These are phyloP conservation scores for Melanostigma gelatinosum DNA, from an alignment of 2,113 vertebrate species.

Conservation along the genomic window DNA sequence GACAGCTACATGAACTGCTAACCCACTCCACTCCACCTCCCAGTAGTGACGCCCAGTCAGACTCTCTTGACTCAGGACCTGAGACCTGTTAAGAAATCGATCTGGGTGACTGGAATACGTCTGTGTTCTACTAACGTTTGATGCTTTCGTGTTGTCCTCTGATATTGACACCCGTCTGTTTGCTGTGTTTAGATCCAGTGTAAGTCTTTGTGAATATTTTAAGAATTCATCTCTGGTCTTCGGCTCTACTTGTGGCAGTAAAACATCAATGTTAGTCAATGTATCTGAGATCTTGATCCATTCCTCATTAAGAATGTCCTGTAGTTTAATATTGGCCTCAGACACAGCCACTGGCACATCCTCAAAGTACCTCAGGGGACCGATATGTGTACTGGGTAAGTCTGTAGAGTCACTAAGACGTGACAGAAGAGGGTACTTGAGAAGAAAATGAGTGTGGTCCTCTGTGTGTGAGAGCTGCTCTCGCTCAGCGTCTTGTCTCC, in stretches of 20 bases:
- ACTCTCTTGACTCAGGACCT: background rate
- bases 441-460: background rate
- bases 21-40: background rate
- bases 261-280: background rate
- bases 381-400: background rate
- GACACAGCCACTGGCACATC: background rate
- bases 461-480: background rate
- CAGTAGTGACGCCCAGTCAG: background rate
- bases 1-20: background rate
- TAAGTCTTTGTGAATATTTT: background rate
- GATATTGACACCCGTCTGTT: background rate
- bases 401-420: background rate
- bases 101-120: background rate
- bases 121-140: background rate
- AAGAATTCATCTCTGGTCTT: background rate
- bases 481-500: background rate
- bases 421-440: background rate
- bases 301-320: background rate
- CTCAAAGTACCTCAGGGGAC: background rate
- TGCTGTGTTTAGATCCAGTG: constrained; percentile 21
- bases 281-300: background rate
- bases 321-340: background rate
- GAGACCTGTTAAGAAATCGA: background rate
- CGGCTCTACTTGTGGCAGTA: background rate
- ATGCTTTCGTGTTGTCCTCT: background rate